Conservation (phyloP, 2,797 vertebrate genomes). For the Pitangus sulphuratus region DNA sequence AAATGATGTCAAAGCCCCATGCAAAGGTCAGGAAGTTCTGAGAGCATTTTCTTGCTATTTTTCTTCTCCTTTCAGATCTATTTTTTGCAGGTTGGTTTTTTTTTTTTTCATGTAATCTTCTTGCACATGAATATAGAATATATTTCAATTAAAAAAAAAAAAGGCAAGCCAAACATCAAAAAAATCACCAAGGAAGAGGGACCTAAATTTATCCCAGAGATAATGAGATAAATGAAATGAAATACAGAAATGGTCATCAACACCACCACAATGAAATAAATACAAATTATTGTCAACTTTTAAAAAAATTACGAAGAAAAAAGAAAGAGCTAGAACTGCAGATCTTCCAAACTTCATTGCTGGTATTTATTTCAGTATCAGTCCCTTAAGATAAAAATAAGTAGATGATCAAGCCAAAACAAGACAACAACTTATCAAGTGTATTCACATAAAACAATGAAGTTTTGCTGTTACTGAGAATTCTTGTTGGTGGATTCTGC, state of each 20-base stretch:
- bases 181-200: background rate
- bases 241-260: background rate
- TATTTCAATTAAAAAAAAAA: background rate
- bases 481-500: background rate
- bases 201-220: background rate
- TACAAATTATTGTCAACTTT: background rate
- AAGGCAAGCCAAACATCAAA: rapidly evolving
- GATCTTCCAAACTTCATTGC: background rate
- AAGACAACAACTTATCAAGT: background rate
- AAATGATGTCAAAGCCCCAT: background rate
- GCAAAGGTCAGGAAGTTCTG: background rate
- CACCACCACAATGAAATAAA: background rate
- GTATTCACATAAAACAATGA: background rate
- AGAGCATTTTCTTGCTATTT: background rate
- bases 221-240: background rate
- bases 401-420: background rate
- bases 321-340: background rate
- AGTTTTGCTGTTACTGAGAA: background rate
- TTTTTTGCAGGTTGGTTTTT: background rate
- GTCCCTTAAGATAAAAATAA: background rate
- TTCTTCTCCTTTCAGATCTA: background rate
- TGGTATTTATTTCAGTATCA: background rate
- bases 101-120: background rate
- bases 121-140: background rate
- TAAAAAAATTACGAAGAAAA: background rate